Base-by-base conservation (phyloP, 2,888 invertebrate genomes). In the Drosophila lutescens region DNA sequence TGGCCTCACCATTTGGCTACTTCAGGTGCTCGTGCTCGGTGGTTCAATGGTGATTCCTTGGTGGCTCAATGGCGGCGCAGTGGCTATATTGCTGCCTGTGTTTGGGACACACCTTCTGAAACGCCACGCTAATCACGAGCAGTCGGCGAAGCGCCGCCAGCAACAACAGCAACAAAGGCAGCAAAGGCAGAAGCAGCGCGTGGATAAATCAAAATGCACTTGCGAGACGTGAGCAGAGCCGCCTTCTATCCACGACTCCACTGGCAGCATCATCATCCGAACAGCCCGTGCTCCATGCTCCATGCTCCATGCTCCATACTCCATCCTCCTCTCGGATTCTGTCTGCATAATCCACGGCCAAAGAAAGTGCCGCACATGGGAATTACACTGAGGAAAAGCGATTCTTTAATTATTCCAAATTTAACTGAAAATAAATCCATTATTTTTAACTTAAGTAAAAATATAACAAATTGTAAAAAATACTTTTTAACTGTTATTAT, bases 61-160 rank as follows among this genome's bases (percentile, higher is more conserved):
- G 34, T 12, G 34, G 34, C 34, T 34, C 34, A 34, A 8, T 30
- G 10, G 46, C 23, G 30, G 61, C 36, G 20, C 15, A 17, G 38
- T 60, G 61, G 62, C 47, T 34, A 15, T 60, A 43, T 44, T 34
- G 66, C 74, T 87, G 88, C 86, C 89, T 89, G 80, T 76, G 89
- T 86, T 89, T 88, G 88, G 88, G 89, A 86, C 85, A 85, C 85
- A 86, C 89, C 89, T 88, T 77, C 86, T 47, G 55, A 70, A 89
- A 88, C 88, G 89, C 84, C 89, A 85, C 88, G 84, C 88, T 86
- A 86, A 86, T 86, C 85, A 89, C 82, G 84, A 78, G 80, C 53
- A 61, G 70, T 70, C 62, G 50, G 9, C 47, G 62, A 74, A 79
- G 83, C 77, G 88, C 81, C 86, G 80, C 41, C 71, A 66, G 66